Base-by-base conservation (phyloP, 1,140 invertebrate species). In the Epicauta chinensis region DNA sequence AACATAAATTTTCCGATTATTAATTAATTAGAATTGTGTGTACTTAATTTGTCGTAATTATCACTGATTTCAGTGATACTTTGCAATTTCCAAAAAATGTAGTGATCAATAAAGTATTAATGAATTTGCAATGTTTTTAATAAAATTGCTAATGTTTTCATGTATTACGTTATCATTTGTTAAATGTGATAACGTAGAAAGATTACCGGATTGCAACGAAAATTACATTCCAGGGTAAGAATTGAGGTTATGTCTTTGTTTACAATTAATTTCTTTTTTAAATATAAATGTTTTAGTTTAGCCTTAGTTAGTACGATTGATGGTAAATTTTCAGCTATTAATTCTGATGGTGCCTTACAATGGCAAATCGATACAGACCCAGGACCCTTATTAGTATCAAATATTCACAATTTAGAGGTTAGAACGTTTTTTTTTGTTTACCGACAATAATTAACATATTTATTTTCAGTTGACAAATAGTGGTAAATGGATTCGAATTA, bases 231-330 rank as follows among this genome's bases (percentile, higher is more conserved):
- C 12, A 11, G 32, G 32, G 32, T 34, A 34, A 3, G 10, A 3
- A 12, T 34, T 34, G 32, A 34, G 32, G 32, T 34, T 34, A 34
- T 2, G 12, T n/a, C 11, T n/a, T 34, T 34, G 12, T 34, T 34
- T 23, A 23, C n/a, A n/a, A 30, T 30, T 30, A 30, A 30, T n/a
- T 3, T n/a, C 6, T 1, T 48, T 37, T 16, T 30, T 42, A 12
- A 16, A 16, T 11, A 2, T 34, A 32, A 17, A 5, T 23, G 16
- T 78, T 77, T 39, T 63, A 88, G 85, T 60, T 74, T 91, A 31
- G 67, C 94, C 10, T 80, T 92, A 61, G 82, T 96, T 16, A 93
- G 87, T 62, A 93, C 91, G 29, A 71, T 95, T 37, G 91, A 96
- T 81, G 93, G 93, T 2, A 78, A 80, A 53, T 55, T 96, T 17